Conservation (phyloP, 1,140 invertebrate genomes). For the Cylas formicarius region DNA sequence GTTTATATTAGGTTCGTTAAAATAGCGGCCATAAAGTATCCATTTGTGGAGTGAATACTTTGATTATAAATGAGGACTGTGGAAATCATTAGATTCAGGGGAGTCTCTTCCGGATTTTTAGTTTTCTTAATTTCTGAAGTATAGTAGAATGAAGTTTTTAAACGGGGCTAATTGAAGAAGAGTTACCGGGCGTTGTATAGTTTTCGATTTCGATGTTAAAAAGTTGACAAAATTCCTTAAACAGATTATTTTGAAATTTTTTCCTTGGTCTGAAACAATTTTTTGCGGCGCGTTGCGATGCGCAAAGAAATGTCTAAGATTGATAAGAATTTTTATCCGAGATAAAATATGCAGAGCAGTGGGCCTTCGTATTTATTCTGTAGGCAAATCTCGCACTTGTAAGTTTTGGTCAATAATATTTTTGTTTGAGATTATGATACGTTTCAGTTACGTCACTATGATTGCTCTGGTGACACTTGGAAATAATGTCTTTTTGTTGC, state of each 20-base stretch:
- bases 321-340: too few species aligned
- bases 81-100: conserved; percentile 17
- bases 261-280: conserved; percentile 26
- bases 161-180: conserved; percentile 19
- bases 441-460: too few species aligned
- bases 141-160: conserved; percentile 30
- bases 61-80: conserved; percentile 25
- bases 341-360: too few species aligned
- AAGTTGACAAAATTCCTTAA: conserved; percentile 25
- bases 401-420: too few species aligned
- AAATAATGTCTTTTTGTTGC: too few species aligned
- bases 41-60: conserved; percentile 27
- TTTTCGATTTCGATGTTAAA: conserved; percentile 25
- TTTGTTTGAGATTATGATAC: too few species aligned
- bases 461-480: too few species aligned
- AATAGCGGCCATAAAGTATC: too few species aligned
- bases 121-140: conserved; percentile 26
- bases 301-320: conserved; percentile 25
- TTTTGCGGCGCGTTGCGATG: conserved; percentile 25
- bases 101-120: conserved; percentile 12
- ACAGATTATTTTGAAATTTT: conserved; percentile 23
- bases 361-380: too few species aligned
- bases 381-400: too few species aligned
- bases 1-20: too few species aligned
- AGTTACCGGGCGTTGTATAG: conserved; percentile 21